Evolutionary conservation across 2,113 vertebrate species (phyloP).

Genomic region (Osmerus mordax): DNA sequence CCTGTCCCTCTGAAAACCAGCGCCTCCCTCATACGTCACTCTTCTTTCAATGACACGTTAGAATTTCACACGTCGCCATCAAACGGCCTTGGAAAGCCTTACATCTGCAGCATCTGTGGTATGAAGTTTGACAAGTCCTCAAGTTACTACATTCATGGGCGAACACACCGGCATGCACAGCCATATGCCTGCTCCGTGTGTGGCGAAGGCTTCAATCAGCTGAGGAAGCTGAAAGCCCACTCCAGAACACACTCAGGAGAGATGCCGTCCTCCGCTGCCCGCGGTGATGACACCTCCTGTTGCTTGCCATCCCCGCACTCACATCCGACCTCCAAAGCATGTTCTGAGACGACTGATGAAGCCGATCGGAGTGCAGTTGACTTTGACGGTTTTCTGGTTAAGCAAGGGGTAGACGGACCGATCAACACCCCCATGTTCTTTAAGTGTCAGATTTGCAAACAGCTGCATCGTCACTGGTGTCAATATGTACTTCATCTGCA

Average conservation of each 20-base stretch:
- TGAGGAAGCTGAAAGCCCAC: slow-evolving; percentile 41
- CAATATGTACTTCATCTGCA: slow-evolving; percentile 67
- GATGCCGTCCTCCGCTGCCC: slow-evolving; percentile 38
- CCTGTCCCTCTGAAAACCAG: background rate
- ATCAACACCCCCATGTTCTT: slow-evolving; percentile 52
- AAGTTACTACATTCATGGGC: slow-evolving; percentile 30
- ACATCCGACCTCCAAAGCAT: slow-evolving; percentile 38
- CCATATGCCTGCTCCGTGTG: slow-evolving; percentile 50
- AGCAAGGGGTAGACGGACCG: slow-evolving; percentile 19
- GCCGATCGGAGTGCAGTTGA: background rate
- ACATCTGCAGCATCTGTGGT: slow-evolving; percentile 33
- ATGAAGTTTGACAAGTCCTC: slow-evolving; percentile 27
- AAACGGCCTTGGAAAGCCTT: slow-evolving; percentile 11
- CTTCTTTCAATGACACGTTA: slow-evolving; percentile 19
- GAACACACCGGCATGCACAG: slow-evolving; percentile 45
- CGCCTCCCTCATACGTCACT: slow-evolving; percentile 15
- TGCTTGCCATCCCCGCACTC: slow-evolving; percentile 21
- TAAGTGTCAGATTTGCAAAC: slow-evolving; percentile 64
- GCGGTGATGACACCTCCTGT: slow-evolving; percentile 29
- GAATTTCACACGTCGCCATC: slow-evolving; percentile 13
- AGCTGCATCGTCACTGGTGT: slow-evolving; percentile 63
- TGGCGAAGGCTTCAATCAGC: slow-evolving; percentile 35
- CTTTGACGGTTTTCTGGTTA: slow-evolving; percentile 28
- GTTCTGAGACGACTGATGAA: slow-evolving; percentile 6
- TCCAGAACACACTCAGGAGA: slow-evolving; percentile 41